Evolutionary conservation across 2,888 invertebrate species (phyloP), one percentile per base, ranked within the genome.

Genomic region (Campopleginae sp.): DNA sequence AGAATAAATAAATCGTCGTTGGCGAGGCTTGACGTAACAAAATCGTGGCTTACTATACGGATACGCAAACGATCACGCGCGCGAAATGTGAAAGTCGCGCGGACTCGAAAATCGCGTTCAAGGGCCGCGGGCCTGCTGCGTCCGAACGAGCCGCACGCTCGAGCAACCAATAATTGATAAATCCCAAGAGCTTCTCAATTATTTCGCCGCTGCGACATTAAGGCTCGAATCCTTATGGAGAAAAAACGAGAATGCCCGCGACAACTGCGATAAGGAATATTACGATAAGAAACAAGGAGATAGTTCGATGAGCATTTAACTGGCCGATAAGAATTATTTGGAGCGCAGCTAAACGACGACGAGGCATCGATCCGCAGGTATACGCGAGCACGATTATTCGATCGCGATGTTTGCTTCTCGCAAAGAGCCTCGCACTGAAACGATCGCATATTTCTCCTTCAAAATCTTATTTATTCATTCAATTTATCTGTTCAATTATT

Each of bases 1-100:
- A 54, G 54, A 54, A 54, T 54, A 23, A 54, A 54, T 54, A 58
- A 58, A 58, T 58, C 58, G 27, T 58, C 58, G 58, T 14, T 27
- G 12, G 4, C 23, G 33, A n/a, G 71, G 51, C 33, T 4, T 54
- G 31, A 72, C 72, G 77, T 63, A 44, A 82, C 42, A 17, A 54
- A 58, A n/a, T n/a, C 58, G 58, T 27, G 58, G 4, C 31, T 2
- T 23, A 19, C 58, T 27, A 58, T 70, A 70, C 42, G 48, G 27
- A 44, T 63, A 51, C 71, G 44, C 23, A 19, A 33, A 42, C 76
- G 61, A 61, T 61, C 68, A 33, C 61, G 79, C 65, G 79, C 65
- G 68, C 71, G 76, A 80, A 84, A 84, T 84, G 84, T 84, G 84
- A 84, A 84, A 84, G 84, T 84, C 70, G 68, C 44, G 76, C 33